These are phyloP conservation scores for Macropodus opercularis DNA, from an alignment of 2,797 vertebrate genomes.

Conservation along the genomic window DNA sequence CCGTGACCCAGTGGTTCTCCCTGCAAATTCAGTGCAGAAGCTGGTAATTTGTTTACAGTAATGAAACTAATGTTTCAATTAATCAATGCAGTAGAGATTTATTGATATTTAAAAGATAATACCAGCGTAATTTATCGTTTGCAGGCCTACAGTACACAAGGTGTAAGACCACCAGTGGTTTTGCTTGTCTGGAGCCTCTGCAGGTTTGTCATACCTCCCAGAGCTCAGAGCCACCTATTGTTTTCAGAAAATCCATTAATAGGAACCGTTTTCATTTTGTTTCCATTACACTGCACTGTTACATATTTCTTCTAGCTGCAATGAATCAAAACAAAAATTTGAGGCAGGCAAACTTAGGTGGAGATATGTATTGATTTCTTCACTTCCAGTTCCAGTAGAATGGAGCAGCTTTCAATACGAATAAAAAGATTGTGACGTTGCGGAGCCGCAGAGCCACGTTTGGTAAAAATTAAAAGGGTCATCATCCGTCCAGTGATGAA, in stretches of 20 bases:
- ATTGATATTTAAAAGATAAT: slow-evolving; percentile 46
- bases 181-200: slow-evolving; percentile 16
- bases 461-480: slow-evolving; percentile 63
- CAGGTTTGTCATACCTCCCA: slow-evolving; percentile 35
- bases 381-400: slow-evolving; percentile 47
- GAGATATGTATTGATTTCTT: slow-evolving; percentile 60
- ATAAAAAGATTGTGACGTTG: slow-evolving; percentile 56
- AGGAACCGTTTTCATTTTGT: slow-evolving; percentile 40
- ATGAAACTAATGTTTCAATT: slow-evolving; percentile 28
- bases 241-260: slow-evolving; percentile 62
- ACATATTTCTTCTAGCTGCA: slow-evolving; percentile 53
- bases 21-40: neutral
- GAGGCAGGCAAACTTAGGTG: slow-evolving; percentile 43
- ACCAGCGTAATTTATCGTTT: slow-evolving; percentile 26
- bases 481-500: slow-evolving; percentile 72
- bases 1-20: slow-evolving; percentile 1
- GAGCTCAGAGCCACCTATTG: slow-evolving; percentile 46
- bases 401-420: slow-evolving; percentile 52
- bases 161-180: neutral
- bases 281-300: slow-evolving; percentile 28
- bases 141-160: neutral
- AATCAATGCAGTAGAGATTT: slow-evolving; percentile 46
- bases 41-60: slow-evolving; percentile 33
- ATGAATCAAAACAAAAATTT: slow-evolving; percentile 61
- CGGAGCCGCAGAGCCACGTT: slow-evolving; percentile 42